Percentiles rank a stretch among this genome's conserved stretches.
These are phyloP conservation scores for Chrysogorgia sp. DNA, from an alignment of 92 coral and sea anemone genomes.

Conservation along the genomic window DNA sequence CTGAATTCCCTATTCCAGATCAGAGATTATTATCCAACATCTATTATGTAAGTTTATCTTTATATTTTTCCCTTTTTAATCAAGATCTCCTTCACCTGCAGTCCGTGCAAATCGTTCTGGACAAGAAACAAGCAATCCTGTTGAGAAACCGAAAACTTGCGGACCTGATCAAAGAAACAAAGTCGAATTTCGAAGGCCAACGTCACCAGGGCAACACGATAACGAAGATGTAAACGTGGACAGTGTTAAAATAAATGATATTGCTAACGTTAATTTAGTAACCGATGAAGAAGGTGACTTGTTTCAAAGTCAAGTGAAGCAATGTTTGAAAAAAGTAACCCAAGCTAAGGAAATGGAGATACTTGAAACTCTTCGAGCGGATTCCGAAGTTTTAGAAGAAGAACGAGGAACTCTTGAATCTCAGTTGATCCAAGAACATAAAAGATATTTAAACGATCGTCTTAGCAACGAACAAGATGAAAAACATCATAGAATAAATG, in stretches of 20 bases:
- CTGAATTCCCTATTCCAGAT: no score
- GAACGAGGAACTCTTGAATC: conserved; percentile 34
- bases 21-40: no score
- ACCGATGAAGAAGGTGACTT: conserved; percentile 31
- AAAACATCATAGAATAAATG: neutral
- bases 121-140: neutral
- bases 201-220: neutral
- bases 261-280: conserved; percentile 2
- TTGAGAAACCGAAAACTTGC: conserved; percentile 7
- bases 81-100: conserved; percentile 75
- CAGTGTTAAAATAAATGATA: neutral
- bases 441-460: neutral
- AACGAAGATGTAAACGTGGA: neutral
- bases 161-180: conserved; percentile 57
- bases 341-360: conserved; percentile 3
- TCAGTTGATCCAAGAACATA: conserved; percentile 30
- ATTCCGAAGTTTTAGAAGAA: conserved; percentile 3
- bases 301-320: conserved; percentile 32
- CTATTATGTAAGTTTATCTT: neutral
- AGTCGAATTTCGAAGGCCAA: conserved; percentile 35
- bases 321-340: conserved; percentile 1
- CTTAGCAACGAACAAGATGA: conserved; percentile 13
- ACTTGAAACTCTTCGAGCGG: conserved; percentile 5
- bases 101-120: conserved; percentile 59
- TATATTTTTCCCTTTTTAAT: neutral